These are phyloP conservation scores for Plectus sambesii DNA, from an alignment of 1,140 invertebrate genomes.

Conservation along the genomic window DNA sequence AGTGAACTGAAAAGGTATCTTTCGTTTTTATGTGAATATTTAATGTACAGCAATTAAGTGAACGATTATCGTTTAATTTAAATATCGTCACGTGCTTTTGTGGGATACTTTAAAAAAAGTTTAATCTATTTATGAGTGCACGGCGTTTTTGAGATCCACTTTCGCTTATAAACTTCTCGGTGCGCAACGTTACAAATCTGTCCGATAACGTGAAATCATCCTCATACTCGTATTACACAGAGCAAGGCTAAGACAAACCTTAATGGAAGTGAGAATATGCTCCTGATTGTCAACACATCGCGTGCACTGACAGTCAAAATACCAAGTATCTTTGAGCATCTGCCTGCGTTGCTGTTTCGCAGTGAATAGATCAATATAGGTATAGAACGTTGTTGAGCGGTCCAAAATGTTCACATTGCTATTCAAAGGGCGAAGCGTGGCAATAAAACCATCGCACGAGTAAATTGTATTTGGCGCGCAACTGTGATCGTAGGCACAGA, in stretches of 20 bases:
- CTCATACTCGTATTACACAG: conserved; percentile 2
- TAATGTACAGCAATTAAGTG: too few species aligned
- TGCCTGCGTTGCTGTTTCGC: conserved; percentile 34
- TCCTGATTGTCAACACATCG: conserved; percentile 34
- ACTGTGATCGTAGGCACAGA: conserved; percentile 42
- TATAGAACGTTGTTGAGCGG: conserved; percentile 32
- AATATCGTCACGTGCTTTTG: too few species aligned
- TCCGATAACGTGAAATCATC: neutral
- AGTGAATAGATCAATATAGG: conserved; percentile 39
- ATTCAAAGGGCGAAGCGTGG: conserved; percentile 31
- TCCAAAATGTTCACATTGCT: conserved; percentile 27
- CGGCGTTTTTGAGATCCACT: neutral
- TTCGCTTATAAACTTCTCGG: conserved; percentile 2
- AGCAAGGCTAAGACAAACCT: conserved; percentile 28
- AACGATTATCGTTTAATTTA: too few species aligned
- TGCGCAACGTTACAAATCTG: neutral
- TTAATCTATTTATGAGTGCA: neutral
- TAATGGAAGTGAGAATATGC: conserved; percentile 35
- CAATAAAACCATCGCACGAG: conserved; percentile 31
- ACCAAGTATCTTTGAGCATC: conserved; percentile 42
- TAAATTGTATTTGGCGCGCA: conserved; percentile 40
- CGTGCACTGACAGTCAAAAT: conserved; percentile 40
- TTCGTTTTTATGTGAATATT: too few species aligned
- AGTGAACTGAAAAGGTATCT: too few species aligned
- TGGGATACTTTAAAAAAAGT: neutral